These are phyloP conservation scores for Eulemur rubriventer DNA, from an alignment of 2,797 vertebrate genomes.

Conservation along the genomic window DNA sequence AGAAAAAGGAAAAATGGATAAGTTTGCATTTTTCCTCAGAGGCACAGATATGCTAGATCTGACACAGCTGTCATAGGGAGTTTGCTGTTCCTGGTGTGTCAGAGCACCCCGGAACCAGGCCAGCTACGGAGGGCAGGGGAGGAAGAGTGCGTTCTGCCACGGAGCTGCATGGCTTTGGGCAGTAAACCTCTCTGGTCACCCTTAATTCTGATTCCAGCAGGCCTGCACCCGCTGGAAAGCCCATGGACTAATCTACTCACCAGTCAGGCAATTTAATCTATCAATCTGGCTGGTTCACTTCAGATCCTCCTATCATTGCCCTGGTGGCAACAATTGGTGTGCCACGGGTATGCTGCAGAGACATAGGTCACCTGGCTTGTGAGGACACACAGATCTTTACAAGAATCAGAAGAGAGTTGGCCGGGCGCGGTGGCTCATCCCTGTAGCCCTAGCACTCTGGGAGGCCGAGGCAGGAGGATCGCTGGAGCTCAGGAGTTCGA, in stretches of 20 bases:
- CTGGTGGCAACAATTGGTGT: neutral
- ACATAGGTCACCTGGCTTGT: neutral
- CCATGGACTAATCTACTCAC: neutral
- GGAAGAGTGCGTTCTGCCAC: neutral
- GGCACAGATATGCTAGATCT: neutral
- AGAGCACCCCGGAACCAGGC: neutral
- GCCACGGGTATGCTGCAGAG: neutral
- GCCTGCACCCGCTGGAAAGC: neutral
- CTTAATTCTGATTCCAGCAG: neutral
- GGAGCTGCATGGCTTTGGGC: neutral
- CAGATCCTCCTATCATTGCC: neutral
- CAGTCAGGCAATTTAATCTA: neutral
- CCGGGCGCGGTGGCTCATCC: too few relatives aligned
- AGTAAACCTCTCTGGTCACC: neutral
- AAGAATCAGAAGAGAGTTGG: neutral
- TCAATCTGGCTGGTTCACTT: neutral
- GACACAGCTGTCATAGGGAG: neutral
- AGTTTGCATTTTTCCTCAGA: neutral
- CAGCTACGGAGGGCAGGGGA: neutral
- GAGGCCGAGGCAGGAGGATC: too few relatives aligned
- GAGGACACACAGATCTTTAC: neutral
- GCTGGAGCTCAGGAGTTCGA: too few relatives aligned
- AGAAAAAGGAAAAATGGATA: neutral
- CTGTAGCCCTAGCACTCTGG: too few relatives aligned
- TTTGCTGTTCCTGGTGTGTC: neutral